phyloP scores from a whole-genome alignment of 2,113 vertebrate genomes.

The Podarcis raffonei region DNA sequence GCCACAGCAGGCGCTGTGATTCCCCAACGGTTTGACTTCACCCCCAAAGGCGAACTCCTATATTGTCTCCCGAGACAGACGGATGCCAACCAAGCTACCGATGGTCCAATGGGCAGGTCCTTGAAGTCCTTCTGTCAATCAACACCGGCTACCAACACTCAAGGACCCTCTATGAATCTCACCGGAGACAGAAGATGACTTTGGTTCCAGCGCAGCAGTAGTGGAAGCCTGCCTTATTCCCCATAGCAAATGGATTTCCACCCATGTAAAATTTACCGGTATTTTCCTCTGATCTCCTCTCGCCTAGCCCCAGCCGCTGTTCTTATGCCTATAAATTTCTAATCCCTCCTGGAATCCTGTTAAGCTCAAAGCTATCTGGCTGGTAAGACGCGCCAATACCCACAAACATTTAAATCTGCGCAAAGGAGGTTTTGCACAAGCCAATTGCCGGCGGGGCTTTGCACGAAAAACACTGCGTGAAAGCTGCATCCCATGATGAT shows the following conservation, averaged over 20 bases:
- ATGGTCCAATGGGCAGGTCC: too few species aligned
- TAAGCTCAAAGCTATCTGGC: background rate
- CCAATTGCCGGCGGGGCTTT: background rate
- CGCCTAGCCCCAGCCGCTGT: background rate
- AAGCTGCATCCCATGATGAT: background rate
- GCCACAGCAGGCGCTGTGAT: too few species aligned
- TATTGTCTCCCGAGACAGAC: too few species aligned
- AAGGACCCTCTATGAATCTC: background rate
- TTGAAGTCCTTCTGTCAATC: background rate
- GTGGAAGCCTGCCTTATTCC: background rate
- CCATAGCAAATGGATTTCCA: slow-evolving; percentile 1
- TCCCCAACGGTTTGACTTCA: too few species aligned
- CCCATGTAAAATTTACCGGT: background rate
- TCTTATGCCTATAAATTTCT: slow-evolving; percentile 12
- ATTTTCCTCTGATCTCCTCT: background rate
- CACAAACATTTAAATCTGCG: slow-evolving; percentile 12
- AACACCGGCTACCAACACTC: background rate
- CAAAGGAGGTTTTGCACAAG: slow-evolving; percentile 4
- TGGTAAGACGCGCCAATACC: background rate
- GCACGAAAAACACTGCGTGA: too few species aligned
- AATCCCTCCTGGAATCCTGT: slow-evolving; percentile 19
- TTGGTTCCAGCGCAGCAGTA: background rate
- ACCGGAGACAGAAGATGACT: background rate
- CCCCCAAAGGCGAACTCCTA: too few species aligned
- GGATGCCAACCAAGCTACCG: too few species aligned